Conservation (phyloP, 2,113 vertebrate species). For the Callaeas wilsoni region DNA sequence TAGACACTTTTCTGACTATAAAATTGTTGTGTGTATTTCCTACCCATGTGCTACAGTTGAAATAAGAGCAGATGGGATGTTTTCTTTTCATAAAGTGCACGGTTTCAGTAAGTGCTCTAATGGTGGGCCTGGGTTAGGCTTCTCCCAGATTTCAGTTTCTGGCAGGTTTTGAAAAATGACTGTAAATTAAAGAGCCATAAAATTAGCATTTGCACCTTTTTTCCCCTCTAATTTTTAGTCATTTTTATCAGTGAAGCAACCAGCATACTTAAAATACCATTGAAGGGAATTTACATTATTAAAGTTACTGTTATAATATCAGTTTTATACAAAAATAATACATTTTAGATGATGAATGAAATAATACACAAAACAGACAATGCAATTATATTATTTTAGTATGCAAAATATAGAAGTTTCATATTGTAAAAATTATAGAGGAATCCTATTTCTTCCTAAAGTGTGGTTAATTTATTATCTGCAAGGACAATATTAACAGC, state of each 20-base stretch:
- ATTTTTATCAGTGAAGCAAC: neutral
- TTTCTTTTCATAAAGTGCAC: neutral
- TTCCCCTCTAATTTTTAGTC: rapidly evolving
- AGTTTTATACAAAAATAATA: neutral
- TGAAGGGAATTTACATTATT: neutral
- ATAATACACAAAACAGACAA: neutral
- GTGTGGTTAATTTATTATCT: neutral
- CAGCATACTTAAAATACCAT: neutral
- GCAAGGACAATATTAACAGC: neutral
- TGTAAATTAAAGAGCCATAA: neutral
- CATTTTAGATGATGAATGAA: neutral
- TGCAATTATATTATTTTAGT: neutral
- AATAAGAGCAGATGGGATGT: neutral
- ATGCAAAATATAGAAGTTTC: neutral
- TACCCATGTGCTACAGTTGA: neutral
- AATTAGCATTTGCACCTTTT: neutral
- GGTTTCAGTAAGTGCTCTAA: neutral
- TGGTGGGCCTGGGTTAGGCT: neutral
- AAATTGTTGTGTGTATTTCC: neutral
- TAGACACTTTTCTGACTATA: neutral
- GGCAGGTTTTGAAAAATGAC: neutral
- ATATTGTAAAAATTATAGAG: neutral
- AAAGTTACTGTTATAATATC: neutral
- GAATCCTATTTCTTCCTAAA: neutral
- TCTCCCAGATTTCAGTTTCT: neutral